These are phyloP conservation scores for Catocala sponsa DNA, from an alignment of 2,888 invertebrate species.

Conservation along the genomic window DNA sequence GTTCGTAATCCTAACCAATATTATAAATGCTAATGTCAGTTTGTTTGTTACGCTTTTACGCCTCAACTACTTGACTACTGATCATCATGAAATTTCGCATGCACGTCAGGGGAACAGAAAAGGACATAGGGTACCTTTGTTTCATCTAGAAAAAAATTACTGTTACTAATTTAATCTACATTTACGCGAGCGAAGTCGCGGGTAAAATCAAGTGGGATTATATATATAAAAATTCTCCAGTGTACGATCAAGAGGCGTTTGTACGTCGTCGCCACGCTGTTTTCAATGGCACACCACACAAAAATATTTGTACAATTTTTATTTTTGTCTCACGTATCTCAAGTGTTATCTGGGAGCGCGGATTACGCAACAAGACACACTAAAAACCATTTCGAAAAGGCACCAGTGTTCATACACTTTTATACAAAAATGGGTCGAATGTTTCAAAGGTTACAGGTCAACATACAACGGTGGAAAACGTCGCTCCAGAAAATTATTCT, in stretches of 20 bases:
- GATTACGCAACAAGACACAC: constrained; percentile 28
- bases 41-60: no score
- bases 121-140: no score
- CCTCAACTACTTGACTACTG: no score
- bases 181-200: no score
- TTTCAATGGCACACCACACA: constrained; percentile 20
- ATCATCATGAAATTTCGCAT: no score
- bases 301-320: constrained; percentile 30
- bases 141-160: no score
- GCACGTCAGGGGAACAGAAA: no score
- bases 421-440: constrained; percentile 39
- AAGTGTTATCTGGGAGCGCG: constrained; percentile 8
- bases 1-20: no score
- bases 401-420: constrained; percentile 18
- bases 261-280: constrained; percentile 20
- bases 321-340: constrained; percentile 15
- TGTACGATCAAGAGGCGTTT: constrained; percentile 4
- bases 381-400: constrained; percentile 26
- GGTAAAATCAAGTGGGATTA: no score
- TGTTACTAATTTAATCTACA: no score
- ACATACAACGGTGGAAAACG: constrained; percentile 24
- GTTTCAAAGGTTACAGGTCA: constrained; percentile 39
- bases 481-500: constrained; percentile 48
- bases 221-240: background rate
- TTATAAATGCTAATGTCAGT: no score